Evolutionary conservation across 2,113 vertebrate genomes (phyloP).

Genomic region (Choloepus hoffmanni): DNA sequence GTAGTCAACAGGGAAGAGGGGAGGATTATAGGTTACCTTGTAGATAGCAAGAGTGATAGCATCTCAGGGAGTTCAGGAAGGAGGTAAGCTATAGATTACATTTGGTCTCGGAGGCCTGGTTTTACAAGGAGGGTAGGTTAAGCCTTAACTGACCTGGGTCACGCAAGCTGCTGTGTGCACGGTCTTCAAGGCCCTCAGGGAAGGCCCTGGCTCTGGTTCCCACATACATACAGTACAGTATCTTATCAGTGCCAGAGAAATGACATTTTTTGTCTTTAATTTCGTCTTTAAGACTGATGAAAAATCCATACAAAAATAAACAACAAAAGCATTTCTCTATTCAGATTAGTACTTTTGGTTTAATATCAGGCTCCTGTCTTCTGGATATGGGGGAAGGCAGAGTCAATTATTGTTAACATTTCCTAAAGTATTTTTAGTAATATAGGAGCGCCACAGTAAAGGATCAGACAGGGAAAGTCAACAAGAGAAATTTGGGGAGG

Average conservation of each 20-base stretch:
- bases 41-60: too few species aligned
- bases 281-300: neutral
- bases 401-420: slow-evolving; percentile 43
- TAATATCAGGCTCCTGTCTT: neutral
- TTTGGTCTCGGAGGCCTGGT: too few species aligned
- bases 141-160: too few species aligned
- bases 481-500: neutral
- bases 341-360: slow-evolving; percentile 35
- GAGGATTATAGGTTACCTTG: too few species aligned
- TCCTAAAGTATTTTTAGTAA: slow-evolving; percentile 49
- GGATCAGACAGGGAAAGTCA: neutral
- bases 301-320: neutral
- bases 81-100: too few species aligned
- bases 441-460: neutral
- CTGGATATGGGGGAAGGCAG: slow-evolving; percentile 14
- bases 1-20: too few species aligned
- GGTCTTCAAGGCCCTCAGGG: too few species aligned
- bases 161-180: too few species aligned
- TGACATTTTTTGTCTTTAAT: slow-evolving; percentile 7
- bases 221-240: neutral
- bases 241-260: slow-evolving; percentile 21
- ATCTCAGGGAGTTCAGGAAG: too few species aligned
- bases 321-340: neutral
- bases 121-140: too few species aligned
- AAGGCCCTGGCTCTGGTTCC: too few species aligned